These are phyloP conservation scores for Corvus moneduloides DNA, from an alignment of 2,113 vertebrate species.

Conservation along the genomic window DNA sequence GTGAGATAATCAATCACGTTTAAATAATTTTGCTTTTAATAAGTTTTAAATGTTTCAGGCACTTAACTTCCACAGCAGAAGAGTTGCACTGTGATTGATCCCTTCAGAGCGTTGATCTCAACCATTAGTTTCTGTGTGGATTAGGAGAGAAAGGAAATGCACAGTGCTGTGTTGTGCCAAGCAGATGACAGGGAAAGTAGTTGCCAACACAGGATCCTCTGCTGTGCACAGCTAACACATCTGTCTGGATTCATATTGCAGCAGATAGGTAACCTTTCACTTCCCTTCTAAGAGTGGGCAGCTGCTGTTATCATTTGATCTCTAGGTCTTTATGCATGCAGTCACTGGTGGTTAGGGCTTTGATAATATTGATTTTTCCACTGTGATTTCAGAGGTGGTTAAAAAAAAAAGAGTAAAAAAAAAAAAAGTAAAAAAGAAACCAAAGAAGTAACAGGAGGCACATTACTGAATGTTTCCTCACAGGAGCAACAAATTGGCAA, in stretches of 20 bases:
- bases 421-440: not conserved
- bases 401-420: not conserved
- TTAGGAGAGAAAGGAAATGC: not conserved
- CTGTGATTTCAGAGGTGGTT: not conserved
- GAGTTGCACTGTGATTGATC: accelerated
- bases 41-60: not conserved
- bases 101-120: not conserved
- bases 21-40: not conserved
- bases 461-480: not conserved
- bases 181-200: not conserved
- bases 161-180: not conserved
- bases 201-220: not conserved
- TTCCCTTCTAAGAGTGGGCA: conserved; percentile 7
- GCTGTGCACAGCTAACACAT: not conserved
- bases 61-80: not conserved
- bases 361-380: conserved; percentile 36
- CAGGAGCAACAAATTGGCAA: not conserved
- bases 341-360: not conserved
- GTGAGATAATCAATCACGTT: not conserved
- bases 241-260: not conserved
- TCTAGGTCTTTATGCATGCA: not conserved
- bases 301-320: conserved; percentile 1
- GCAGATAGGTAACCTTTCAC: not conserved
- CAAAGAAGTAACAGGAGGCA: not conserved
- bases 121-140: not conserved